Percentiles rank a stretch among this genome's conserved stretches.
Conservation (phyloP, 2,113 vertebrate species). For the Heliornis fulica region DNA sequence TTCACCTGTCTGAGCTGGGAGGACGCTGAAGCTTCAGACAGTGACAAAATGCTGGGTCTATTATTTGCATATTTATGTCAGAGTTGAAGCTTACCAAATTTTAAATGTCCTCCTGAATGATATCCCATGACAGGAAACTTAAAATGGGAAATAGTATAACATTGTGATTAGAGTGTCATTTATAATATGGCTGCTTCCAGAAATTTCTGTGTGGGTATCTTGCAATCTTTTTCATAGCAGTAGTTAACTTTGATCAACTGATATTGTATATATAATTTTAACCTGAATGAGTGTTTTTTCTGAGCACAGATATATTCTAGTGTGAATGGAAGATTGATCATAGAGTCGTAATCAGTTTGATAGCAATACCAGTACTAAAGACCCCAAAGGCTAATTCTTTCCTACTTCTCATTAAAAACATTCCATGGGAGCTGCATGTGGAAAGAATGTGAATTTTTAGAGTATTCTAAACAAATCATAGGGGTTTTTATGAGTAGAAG, state of each 20-base stretch:
- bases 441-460: not conserved
- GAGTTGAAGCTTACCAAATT: not conserved
- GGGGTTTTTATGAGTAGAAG: not conserved
- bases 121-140: not conserved
- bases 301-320: not conserved
- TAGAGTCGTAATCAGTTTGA: not conserved
- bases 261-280: not conserved
- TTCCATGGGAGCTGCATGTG: rapidly evolving
- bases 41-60: not conserved
- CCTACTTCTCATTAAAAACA: not conserved
- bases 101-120: not conserved
- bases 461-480: not conserved
- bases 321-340: not conserved
- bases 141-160: not conserved
- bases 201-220: not conserved
- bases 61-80: conserved; percentile 3
- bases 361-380: not conserved
- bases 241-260: not conserved
- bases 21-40: not conserved
- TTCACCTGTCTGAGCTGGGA: not conserved
- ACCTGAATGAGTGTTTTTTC: not conserved
- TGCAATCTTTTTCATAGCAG: not conserved
- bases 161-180: not conserved
- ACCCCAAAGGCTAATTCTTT: not conserved
- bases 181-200: not conserved